Evolutionary conservation across 2,113 vertebrate genomes (phyloP).

Genomic region (Dipodomys ordii): DNA sequence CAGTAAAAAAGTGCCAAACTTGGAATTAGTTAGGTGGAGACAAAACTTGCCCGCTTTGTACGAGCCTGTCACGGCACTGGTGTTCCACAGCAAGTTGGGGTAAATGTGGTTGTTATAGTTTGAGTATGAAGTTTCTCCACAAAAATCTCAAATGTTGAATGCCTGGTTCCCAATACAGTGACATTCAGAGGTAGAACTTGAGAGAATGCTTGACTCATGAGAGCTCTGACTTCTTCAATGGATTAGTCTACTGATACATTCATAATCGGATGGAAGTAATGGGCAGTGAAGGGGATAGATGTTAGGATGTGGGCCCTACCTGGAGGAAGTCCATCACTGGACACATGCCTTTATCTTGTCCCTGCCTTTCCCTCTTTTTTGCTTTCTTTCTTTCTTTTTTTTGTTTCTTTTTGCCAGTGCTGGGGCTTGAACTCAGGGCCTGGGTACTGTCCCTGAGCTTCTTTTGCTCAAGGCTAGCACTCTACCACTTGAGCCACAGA

Average conservation of each 20-base stretch:
- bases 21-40: not conserved
- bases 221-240: too few relatives aligned
- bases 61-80: not conserved
- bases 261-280: not conserved
- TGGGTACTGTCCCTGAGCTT: too few relatives aligned
- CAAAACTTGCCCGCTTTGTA: not conserved
- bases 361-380: not conserved
- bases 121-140: not conserved
- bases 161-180: not conserved
- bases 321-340: not conserved
- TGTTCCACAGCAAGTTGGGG: not conserved
- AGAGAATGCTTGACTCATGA: not conserved
- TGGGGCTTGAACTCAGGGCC: too few relatives aligned
- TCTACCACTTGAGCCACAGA: too few relatives aligned
- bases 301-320: not conserved
- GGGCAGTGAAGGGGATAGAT: not conserved
- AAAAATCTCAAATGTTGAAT: not conserved
- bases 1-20: not conserved
- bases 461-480: too few relatives aligned
- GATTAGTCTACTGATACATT: too few relatives aligned
- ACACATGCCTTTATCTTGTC: not conserved
- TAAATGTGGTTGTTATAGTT: not conserved
- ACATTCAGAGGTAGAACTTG: not conserved
- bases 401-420: too few relatives aligned
- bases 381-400: too few relatives aligned